These are phyloP conservation scores for Pelagia noctiluca DNA, from an alignment of 30 jellyfish, hydroid and myxozoan species.

Conservation along the genomic window DNA sequence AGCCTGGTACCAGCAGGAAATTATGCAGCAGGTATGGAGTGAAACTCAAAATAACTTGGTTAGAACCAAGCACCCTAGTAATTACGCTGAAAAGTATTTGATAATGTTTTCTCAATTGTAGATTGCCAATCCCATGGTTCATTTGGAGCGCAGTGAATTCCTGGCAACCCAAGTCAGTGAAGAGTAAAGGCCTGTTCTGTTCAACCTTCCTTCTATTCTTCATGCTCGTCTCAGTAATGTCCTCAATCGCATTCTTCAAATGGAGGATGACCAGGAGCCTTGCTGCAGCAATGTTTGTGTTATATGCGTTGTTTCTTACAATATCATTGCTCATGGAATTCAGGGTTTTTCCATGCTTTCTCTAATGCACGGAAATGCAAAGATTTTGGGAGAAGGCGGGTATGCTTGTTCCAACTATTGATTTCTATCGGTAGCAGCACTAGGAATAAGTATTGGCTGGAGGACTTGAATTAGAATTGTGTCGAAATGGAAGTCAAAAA, in stretches of 20 bases:
- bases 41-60: neutral
- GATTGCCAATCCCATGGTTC: conserved; percentile 90
- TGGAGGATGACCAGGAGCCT: conserved; percentile 87
- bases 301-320: conserved; percentile 78
- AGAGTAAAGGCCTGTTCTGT: conserved; percentile 79
- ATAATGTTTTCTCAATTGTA: neutral
- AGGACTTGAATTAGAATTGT: no score
- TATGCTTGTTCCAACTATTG: no score
- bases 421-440: no score
- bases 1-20: neutral
- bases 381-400: no score
- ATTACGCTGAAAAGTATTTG: no score
- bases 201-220: conserved; percentile 76
- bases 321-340: conserved; percentile 71
- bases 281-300: conserved; percentile 76
- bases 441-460: no score
- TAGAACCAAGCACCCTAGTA: no score
- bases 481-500: no score
- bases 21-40: neutral
- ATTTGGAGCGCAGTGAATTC: conserved; percentile 63
- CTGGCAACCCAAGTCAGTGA: conserved; percentile 50
- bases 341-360: conserved; percentile 45
- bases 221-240: conserved; percentile 80
- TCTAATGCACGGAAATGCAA: no score
- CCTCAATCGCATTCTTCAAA: conserved; percentile 71